Percentiles rank a stretch among this genome's conserved stretches.
phyloP scores from a whole-genome alignment of 2,113 vertebrate genomes.

The Natator depressus region DNA sequence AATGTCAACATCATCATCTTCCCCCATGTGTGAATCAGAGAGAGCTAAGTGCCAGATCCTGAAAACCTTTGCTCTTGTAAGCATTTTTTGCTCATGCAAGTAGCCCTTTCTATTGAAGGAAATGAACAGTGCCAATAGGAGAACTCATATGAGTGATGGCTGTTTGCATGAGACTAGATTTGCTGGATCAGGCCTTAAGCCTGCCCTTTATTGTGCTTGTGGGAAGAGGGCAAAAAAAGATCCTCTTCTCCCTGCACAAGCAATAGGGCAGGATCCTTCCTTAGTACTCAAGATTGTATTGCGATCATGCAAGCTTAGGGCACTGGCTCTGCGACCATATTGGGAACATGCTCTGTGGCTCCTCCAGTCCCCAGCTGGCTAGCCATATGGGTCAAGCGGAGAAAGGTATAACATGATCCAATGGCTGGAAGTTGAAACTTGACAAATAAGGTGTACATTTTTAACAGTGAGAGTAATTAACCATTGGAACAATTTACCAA shows the following conservation, averaged over 20 bases:
- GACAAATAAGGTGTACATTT: background rate
- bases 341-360: background rate
- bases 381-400: rapidly evolving
- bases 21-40: conserved; percentile 47
- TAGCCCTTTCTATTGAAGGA: conserved; percentile 14
- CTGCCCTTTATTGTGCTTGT: conserved; percentile 6
- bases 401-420: background rate
- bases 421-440: background rate
- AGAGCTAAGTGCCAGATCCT: background rate
- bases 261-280: background rate
- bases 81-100: background rate
- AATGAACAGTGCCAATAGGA: background rate
- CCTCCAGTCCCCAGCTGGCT: background rate
- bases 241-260: rapidly evolving
- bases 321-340: background rate
- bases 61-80: conserved; percentile 50
- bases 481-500: background rate
- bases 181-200: conserved; percentile 2
- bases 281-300: background rate
- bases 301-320: background rate
- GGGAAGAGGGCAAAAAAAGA: background rate
- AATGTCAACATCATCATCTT: conserved; percentile 54
- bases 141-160: background rate
- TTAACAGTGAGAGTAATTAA: background rate
- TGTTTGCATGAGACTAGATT: rapidly evolving